Evolutionary conservation across 1,140 invertebrate genomes (phyloP).

Genomic region (Drosophila micromelanica): DNA sequence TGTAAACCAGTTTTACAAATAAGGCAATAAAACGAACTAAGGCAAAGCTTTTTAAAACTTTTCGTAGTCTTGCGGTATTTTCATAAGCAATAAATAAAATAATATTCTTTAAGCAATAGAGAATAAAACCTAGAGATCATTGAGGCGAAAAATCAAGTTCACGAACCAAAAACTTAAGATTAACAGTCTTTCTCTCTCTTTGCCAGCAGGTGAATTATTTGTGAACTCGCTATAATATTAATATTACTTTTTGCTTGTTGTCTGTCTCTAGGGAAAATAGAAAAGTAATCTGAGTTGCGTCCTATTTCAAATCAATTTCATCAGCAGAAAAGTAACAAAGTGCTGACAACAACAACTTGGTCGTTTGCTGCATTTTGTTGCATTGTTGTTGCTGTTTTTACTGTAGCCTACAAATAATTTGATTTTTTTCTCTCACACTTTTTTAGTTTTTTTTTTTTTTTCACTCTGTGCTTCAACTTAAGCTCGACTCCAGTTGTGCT

Average conservation of each 20-base stretch:
- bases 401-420: too few species aligned
- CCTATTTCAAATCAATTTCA: conserved; percentile 43
- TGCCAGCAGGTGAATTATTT: conserved; percentile 4
- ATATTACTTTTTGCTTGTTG: conserved; percentile 10
- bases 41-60: too few species aligned
- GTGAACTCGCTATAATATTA: not conserved
- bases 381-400: conserved; percentile 23
- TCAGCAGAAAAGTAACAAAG: conserved; percentile 28
- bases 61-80: too few species aligned
- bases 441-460: not conserved
- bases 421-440: conserved; percentile 9
- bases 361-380: conserved; percentile 14
- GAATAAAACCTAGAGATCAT: too few species aligned
- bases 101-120: too few species aligned
- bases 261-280: not conserved
- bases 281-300: conserved; percentile 26
- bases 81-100: too few species aligned
- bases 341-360: conserved; percentile 8
- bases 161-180: too few species aligned
- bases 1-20: too few species aligned
- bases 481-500: conserved; percentile 25
- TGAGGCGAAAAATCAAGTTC: too few species aligned
- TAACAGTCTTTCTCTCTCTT: not conserved
- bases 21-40: too few species aligned
- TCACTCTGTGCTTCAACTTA: conserved; percentile 7